Evolutionary conservation across 2,888 invertebrate species (phyloP).

Genomic region (Drosophila cognata): DNA sequence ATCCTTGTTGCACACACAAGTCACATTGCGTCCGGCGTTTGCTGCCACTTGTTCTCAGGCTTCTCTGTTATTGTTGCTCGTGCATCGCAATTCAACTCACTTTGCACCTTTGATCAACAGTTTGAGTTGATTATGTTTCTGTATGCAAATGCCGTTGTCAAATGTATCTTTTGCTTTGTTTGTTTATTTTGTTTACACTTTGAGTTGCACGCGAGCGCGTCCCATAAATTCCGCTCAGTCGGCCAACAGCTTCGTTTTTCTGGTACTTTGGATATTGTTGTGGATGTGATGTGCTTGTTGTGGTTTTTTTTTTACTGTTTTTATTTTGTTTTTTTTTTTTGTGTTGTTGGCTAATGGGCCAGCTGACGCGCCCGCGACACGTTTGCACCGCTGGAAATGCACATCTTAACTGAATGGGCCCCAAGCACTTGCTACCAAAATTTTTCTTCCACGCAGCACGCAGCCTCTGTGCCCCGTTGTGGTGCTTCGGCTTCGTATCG

Average conservation of each 20-base stretch:
- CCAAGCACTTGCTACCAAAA: constrained; percentile 68
- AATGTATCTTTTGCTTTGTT: constrained; percentile 23
- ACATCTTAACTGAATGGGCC: constrained; percentile 82
- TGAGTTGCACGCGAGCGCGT: constrained; percentile 30
- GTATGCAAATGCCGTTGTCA: constrained; percentile 13
- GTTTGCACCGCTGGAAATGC: constrained; percentile 83
- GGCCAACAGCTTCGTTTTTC: constrained; percentile 45
- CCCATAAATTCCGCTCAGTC: constrained; percentile 25
- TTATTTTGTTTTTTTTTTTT: constrained; percentile 12
- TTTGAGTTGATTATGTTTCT: constrained; percentile 23
- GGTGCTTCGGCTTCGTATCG: constrained; percentile 26
- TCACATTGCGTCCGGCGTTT: constrained; percentile 32
- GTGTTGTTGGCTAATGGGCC: constrained; percentile 52
- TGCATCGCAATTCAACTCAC: constrained; percentile 11
- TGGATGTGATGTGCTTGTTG: constrained; percentile 22
- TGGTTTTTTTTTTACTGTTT: constrained; percentile 8
- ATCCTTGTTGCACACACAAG: constrained; percentile 7
- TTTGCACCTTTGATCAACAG: constrained; percentile 40
- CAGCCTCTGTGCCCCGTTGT: constrained; percentile 40
- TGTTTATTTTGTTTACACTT: constrained; percentile 45
- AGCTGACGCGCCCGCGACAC: constrained; percentile 79
- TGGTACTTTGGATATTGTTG: constrained; percentile 21
- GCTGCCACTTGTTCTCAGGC: constrained; percentile 3
- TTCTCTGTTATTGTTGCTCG: constrained; percentile 1
- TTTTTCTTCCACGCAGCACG: constrained; percentile 41